These are phyloP conservation scores for Lasioglossum calceatum DNA, from an alignment of 2,888 invertebrate genomes.

Conservation along the genomic window DNA sequence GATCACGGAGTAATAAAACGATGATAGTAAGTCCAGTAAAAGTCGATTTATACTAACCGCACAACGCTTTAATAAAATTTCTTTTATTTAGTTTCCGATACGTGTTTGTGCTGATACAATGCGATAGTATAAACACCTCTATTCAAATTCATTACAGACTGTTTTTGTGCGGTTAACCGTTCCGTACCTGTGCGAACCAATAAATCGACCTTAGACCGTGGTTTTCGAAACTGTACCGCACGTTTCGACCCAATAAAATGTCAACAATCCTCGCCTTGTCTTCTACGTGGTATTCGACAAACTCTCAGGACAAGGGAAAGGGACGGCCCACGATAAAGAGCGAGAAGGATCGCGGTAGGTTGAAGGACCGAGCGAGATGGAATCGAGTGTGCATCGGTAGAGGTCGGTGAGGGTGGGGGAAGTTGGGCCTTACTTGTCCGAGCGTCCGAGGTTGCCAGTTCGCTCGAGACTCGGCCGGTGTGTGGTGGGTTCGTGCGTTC, in stretches of 20 bases:
- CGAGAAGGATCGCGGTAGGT: not conserved
- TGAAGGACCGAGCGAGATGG: conserved; percentile 26
- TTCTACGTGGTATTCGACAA: conserved; percentile 19
- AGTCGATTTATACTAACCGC: too few relatives aligned
- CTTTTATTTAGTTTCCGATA: too few relatives aligned
- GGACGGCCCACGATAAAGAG: conserved; percentile 10
- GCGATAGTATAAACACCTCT: too few relatives aligned
- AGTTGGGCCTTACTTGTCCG: conserved; percentile 72
- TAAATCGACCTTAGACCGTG: not conserved
- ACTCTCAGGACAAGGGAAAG: conserved; percentile 36
- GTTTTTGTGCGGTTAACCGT: too few relatives aligned
- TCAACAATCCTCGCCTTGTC: conserved; percentile 30
- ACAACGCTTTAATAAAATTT: too few relatives aligned
- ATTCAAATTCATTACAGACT: too few relatives aligned
- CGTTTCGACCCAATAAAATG: not conserved
- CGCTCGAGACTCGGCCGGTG: conserved; percentile 65
- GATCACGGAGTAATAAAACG: not conserved
- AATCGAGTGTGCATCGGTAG: conserved; percentile 32
- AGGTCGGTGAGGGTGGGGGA: conserved; percentile 53
- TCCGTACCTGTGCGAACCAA: too few relatives aligned
- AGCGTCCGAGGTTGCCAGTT: conserved; percentile 75
- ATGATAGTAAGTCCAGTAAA: not conserved
- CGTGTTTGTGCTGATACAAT: too few relatives aligned
- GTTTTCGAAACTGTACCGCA: not conserved
- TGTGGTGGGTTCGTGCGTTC: conserved; percentile 48